phyloP scores from a whole-genome alignment of 2,888 invertebrate species.

The Pammene aurita region DNA sequence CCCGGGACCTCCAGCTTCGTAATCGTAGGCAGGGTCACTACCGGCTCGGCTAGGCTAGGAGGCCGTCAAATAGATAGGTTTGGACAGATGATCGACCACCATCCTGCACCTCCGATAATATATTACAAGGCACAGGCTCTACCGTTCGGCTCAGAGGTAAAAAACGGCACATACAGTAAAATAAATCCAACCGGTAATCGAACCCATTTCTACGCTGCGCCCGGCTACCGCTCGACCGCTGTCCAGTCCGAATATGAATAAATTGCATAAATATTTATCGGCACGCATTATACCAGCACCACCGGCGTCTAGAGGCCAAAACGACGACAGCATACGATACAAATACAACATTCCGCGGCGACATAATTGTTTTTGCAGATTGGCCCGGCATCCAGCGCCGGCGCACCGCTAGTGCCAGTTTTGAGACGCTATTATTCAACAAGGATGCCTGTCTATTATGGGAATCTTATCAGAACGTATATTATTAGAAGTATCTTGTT shows the following conservation, averaged over 20 bases:
- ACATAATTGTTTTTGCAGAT: constrained; percentile 79
- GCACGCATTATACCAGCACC: constrained; percentile 69
- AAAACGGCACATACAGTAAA: neutral
- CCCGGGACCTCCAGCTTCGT: no score
- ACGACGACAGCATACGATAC: constrained; percentile 52
- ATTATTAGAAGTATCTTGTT: neutral
- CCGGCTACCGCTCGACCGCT: constrained; percentile 31
- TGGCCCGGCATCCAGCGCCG: constrained; percentile 62
- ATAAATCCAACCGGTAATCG: constrained; percentile 35
- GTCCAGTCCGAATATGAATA: constrained; percentile 68
- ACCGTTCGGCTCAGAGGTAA: neutral
- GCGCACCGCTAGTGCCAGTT: constrained; percentile 76
- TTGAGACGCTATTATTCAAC: constrained; percentile 57
- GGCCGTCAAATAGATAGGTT: no score
- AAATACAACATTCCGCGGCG: constrained; percentile 68
- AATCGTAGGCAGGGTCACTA: no score
- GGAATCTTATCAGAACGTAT: neutral
- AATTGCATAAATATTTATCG: constrained; percentile 80
- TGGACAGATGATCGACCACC: no score
- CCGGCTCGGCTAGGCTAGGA: no score
- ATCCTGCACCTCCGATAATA: no score
- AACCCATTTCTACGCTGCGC: constrained; percentile 37
- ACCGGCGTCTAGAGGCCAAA: constrained; percentile 64
- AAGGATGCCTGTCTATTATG: constrained; percentile 49
- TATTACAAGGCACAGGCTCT: no score